phyloP scores from a whole-genome alignment of 2,888 invertebrate genomes.

The Orthonychiurus folsomi region DNA sequence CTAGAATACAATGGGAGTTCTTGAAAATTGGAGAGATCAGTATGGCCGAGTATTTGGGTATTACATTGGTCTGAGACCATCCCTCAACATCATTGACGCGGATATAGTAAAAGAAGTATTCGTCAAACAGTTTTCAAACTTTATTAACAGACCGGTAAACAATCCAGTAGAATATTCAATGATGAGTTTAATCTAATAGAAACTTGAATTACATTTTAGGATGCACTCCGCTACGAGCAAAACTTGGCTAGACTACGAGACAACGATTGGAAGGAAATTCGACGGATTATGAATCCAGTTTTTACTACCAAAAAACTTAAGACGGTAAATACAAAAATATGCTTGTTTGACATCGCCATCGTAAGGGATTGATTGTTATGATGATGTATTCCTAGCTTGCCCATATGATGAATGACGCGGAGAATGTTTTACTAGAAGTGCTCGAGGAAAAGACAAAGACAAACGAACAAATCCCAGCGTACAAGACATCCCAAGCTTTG shows the following conservation, averaged over 20 bases:
- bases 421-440: conserved; percentile 36
- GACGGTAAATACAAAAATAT: conserved; percentile 26
- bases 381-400: conserved; percentile 23
- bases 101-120: conserved; percentile 39
- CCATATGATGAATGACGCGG: conserved; percentile 38
- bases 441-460: conserved; percentile 34
- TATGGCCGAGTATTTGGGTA: conserved; percentile 38
- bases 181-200: neutral
- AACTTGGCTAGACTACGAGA: conserved; percentile 37
- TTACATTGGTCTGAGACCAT: conserved; percentile 37
- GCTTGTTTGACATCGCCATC: neutral
- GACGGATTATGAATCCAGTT: conserved; percentile 37
- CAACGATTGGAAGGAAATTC: conserved; percentile 38
- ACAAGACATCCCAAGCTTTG: conserved; percentile 35
- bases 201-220: conserved; percentile 19
- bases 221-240: conserved; percentile 37
- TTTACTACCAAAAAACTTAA: conserved; percentile 39
- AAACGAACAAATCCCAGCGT: conserved; percentile 33
- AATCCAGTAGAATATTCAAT: neutral
- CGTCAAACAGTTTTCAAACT: conserved; percentile 39
- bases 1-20: conserved; percentile 33
- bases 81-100: conserved; percentile 36
- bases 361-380: neutral
- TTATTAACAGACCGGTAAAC: conserved; percentile 38
- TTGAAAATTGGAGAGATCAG: conserved; percentile 30